Conservation (phyloP, 2,113 vertebrate species). For the Eretmodus cyanostictus region DNA sequence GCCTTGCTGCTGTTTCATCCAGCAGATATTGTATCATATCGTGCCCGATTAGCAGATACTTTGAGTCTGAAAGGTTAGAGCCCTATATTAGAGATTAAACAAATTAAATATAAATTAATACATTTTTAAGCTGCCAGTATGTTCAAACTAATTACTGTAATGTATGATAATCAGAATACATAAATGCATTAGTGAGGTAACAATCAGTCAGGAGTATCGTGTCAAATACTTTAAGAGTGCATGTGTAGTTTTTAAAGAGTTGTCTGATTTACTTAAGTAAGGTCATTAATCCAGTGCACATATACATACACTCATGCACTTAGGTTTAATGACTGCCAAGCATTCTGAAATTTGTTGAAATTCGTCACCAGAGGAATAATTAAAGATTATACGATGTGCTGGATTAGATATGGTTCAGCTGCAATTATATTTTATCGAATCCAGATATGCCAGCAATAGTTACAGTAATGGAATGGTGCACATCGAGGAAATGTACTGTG, state of each 20-base stretch:
- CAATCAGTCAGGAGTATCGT: not conserved
- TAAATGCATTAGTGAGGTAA: not conserved
- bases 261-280: not conserved
- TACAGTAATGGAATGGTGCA: conserved; percentile 10
- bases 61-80: not conserved
- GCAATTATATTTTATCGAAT: conserved; percentile 32
- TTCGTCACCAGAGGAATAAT: conserved; percentile 39
- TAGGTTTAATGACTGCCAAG: not conserved
- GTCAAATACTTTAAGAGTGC: not conserved
- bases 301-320: not conserved
- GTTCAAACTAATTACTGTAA: not conserved
- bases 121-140: not conserved
- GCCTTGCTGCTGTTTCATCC: conserved; percentile 25
- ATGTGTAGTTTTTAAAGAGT: not conserved
- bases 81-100: not conserved
- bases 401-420: conserved; percentile 38
- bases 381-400: conserved; percentile 25
- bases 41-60: not conserved
- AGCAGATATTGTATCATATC: not conserved
- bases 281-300: not conserved
- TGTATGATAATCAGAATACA: not conserved
- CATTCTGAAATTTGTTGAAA: conserved; percentile 2
- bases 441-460: conserved; percentile 17
- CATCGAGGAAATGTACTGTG: conserved; percentile 5
- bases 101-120: not conserved